Evolutionary conservation across 2,797 vertebrate genomes (phyloP).

Genomic region (Crocodylus rhombifer): DNA sequence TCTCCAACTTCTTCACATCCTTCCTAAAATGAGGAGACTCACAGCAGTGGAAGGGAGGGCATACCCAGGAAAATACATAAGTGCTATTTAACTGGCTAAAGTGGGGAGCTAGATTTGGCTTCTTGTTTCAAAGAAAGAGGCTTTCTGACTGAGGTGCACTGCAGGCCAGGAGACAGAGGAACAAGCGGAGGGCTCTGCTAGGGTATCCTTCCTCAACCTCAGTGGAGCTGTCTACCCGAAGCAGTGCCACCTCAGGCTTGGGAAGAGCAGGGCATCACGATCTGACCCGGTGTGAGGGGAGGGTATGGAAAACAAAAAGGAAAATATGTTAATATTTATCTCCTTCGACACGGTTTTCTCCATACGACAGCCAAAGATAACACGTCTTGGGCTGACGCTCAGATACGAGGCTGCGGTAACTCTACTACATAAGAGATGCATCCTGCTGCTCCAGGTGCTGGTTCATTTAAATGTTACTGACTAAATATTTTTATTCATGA

Average conservation of each 20-base stretch:
- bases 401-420: background rate
- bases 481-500: conserved; percentile 21
- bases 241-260: background rate
- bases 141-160: background rate
- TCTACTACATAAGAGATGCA: background rate
- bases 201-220: rapidly evolving
- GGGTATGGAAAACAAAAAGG: background rate
- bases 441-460: background rate
- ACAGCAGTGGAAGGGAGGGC: too few relatives aligned
- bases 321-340: background rate
- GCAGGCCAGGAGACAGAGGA: background rate
- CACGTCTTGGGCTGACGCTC: background rate
- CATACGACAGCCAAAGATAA: background rate
- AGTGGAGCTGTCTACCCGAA: rapidly evolving
- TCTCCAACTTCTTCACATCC: too few relatives aligned
- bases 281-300: background rate
- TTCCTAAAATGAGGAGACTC: too few relatives aligned
- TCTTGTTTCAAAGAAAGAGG: too few relatives aligned
- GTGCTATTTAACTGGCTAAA: too few relatives aligned
- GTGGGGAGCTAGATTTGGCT: too few relatives aligned
- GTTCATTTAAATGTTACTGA: background rate
- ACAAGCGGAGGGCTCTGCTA: rapidly evolving
- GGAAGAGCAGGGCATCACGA: background rate
- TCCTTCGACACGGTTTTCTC: background rate
- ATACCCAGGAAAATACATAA: too few relatives aligned